These are phyloP conservation scores for Scophthalmus maximus DNA, from an alignment of 2,113 vertebrate genomes.

Conservation along the genomic window DNA sequence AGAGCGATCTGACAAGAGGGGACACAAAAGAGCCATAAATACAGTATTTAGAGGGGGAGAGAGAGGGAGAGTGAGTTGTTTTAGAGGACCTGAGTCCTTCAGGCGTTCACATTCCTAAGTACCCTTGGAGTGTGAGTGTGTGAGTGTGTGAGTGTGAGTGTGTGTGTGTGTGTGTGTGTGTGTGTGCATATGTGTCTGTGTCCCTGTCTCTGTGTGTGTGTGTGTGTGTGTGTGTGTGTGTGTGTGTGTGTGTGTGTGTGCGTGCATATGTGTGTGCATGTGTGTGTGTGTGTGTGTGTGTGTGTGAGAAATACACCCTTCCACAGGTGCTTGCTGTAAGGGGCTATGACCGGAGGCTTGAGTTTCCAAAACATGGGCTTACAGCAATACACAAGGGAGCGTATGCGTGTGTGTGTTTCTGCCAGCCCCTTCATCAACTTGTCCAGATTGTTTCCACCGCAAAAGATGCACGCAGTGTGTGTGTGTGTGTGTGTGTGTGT, in stretches of 20 bases:
- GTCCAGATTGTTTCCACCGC: conserved; percentile 24
- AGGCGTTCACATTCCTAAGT: conserved; percentile 55
- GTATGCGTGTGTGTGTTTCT: conserved; percentile 31
- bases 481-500: background rate
- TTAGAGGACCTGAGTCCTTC: conserved; percentile 32
- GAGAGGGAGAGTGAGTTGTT: conserved; percentile 14
- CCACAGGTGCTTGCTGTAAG: conserved; percentile 76
- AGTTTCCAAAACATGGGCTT: conserved; percentile 77
- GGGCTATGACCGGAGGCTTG: conserved; percentile 63
- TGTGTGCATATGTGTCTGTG: conserved; percentile 35
- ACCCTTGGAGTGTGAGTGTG: conserved; percentile 24
- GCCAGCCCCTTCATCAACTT: conserved; percentile 40
- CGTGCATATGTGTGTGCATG: background rate
- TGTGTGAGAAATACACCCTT: conserved; percentile 42
- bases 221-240: background rate
- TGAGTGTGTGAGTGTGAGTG: background rate
- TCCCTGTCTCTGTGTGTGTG: conserved; percentile 43
- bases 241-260: background rate
- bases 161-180: conserved; percentile 15
- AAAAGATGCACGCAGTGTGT: background rate
- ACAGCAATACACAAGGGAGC: conserved; percentile 47
- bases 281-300: background rate
- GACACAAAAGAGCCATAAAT: conserved; percentile 53
- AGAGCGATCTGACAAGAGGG: conserved; percentile 51
- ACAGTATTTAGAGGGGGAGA: conserved; percentile 19